Base-by-base conservation (phyloP, 1,140 invertebrate genomes). In the Tetramorium parvispinum region DNA sequence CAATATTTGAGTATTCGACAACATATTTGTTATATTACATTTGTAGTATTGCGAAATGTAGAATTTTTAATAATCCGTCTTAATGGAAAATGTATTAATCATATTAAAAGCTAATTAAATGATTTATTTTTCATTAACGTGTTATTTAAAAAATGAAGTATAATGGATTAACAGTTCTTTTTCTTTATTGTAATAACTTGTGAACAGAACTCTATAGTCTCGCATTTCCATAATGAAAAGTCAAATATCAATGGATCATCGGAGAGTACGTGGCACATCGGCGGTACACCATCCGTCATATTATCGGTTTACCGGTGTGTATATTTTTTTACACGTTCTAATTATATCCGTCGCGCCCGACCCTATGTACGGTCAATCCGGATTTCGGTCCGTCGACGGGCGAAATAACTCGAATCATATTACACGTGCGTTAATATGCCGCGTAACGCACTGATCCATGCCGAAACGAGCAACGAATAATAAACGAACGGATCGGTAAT, bases 331-430 rank as follows among this genome's bases (percentile, higher is more conserved):
- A 71, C 78, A 57, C 76, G 68, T 75, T 87, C 85, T 85, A 87
- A 87, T 87, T 68, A 87, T 87, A 83, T 83, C 85, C 65, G 40
- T 81, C 79, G 40, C 40, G 53, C 53, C 32, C 65, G 57, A 37
- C 55, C 51, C 75, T 78, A 40, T 49, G 13, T 53, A 66, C 65
- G 49, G 77, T 61, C 85, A 83, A 71, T 87, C 49, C 27, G 81
- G 71, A 87, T 85, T 85, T 85, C 63, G 71, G 81, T 66, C 70
- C 46, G 66, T 27, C 46, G 85, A 51, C 46, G 65, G 59, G 68
- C 37, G 66, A 85, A 75, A 76, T 85, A 85, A 87, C 86, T 87
- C 81, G 86, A 87, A 87, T 87, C 81, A 61, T 85, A 70, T 87
- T 87, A 87, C 85, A 87, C 55, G 61, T 77, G 65, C 57, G 68